These are phyloP conservation scores for Geococcyx californianus DNA, from an alignment of 2,113 vertebrate genomes.

Conservation along the genomic window DNA sequence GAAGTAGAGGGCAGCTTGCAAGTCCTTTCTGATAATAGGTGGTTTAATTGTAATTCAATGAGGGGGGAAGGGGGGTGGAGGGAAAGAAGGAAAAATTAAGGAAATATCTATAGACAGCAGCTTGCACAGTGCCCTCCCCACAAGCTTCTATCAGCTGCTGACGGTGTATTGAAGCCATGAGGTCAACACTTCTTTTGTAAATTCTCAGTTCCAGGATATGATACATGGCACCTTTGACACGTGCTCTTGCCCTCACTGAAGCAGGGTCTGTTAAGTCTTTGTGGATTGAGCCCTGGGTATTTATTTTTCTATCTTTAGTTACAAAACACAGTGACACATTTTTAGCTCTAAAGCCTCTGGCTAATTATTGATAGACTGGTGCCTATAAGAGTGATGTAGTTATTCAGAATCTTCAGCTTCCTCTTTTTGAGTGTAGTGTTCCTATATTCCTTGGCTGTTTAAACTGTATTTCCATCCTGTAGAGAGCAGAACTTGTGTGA, in stretches of 20 bases:
- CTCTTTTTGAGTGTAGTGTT: neutral
- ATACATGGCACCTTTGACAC: rapidly evolving
- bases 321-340: neutral
- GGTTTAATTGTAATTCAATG: neutral
- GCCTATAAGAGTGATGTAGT: neutral
- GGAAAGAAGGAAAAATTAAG: neutral
- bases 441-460: neutral
- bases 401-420: neutral
- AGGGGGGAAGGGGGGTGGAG: neutral
- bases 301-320: slow-evolving; percentile 13
- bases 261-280: neutral
- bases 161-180: neutral
- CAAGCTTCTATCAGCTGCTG: neutral
- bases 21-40: neutral
- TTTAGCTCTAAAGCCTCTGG: neutral
- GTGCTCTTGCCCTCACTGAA: neutral
- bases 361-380: slow-evolving; percentile 5
- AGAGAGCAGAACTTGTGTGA: neutral
- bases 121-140: neutral
- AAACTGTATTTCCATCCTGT: neutral
- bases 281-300: neutral
- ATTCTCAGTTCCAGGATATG: neutral
- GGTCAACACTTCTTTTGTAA: neutral
- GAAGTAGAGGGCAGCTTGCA: neutral
- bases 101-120: neutral